Evolutionary conservation across 2,797 vertebrate genomes (phyloP), one percentile per base, ranked within the genome.

Genomic region (Pangasius krempfi): DNA sequence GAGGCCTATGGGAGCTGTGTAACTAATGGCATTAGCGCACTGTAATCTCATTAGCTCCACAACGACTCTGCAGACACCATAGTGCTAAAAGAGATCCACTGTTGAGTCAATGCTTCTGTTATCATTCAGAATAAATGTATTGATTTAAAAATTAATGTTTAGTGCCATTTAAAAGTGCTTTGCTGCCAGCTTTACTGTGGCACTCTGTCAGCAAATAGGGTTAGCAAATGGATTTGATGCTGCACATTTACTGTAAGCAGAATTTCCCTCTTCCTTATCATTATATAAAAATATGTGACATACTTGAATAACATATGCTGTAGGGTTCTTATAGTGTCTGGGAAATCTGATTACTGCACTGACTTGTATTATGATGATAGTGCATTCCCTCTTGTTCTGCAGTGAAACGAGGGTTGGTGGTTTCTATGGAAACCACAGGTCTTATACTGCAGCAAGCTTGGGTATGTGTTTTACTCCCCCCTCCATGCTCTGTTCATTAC

Each of bases 391-490:
- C 44, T 75, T 22, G 2, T 81, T 58, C 76, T 88, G 37, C 62
- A 72, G 72, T 37, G 30, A 84, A 37, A n/a, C 20, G 3, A 54
- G 60, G 72, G 50, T 56, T 64, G 50, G 95, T 95, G 66, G 95
- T 95, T 96, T 94, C 95, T 92, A 95, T 96, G 94, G 95, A 92
- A 94, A 96, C 95, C 73, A 88, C 84, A 88, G 87, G 91, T 92
- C 92, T 93, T 90, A 89, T 75, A 62, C 92, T 92, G 93, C 92
- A 92, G 92, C 62, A 64, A 80, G 64, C 85, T 30, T 87, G 54
- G 87, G 58, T 83, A 82, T 86, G 87, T 81, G 73, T 86, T 89
- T 68, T 73, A 56, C 40, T 54, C 44, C 47, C 50, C 60, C 83
- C 90, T 47, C 88, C 85, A 89, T 86, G 86, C 50, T n/a, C 54